Conservation (phyloP, 2,888 invertebrate genomes). For the Archaeoteleia sp. region DNA sequence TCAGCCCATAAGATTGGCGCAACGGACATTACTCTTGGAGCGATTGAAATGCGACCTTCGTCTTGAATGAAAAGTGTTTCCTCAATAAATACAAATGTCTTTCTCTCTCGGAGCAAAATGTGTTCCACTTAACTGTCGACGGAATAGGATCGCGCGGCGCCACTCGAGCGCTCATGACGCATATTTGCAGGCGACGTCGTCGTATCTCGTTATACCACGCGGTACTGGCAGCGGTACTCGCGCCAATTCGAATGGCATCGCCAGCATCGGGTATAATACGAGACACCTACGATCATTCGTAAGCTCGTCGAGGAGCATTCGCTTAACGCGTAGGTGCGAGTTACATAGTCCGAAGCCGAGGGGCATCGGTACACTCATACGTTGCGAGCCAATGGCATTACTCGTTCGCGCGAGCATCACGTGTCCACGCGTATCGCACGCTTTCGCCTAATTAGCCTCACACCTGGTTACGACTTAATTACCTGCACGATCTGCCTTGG, state of each 20-base stretch:
- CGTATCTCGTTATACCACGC: slow-evolving; percentile 39
- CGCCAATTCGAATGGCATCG: slow-evolving; percentile 34
- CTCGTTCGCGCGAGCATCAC: slow-evolving; percentile 35
- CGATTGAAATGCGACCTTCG: too few species aligned
- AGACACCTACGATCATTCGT: slow-evolving; percentile 1
- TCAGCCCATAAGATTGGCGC: too few species aligned
- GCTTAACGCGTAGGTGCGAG: slow-evolving; percentile 31
- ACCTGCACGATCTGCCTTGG: slow-evolving; percentile 47
- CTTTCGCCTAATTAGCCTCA: slow-evolving; percentile 53
- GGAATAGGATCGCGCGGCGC: slow-evolving; percentile 18
- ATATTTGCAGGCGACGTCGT: slow-evolving; percentile 28
- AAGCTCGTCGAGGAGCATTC: slow-evolving; percentile 15
- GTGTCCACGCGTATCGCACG: slow-evolving; percentile 53
- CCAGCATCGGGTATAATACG: not conserved
- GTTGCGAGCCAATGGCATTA: not conserved
- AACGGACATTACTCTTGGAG: too few species aligned
- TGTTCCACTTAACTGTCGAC: slow-evolving; percentile 13
- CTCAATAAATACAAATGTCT: not conserved
- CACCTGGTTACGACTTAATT: slow-evolving; percentile 53
- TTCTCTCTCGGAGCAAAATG: slow-evolving; percentile 22
- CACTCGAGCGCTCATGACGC: slow-evolving; percentile 31
- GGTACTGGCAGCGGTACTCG: slow-evolving; percentile 15
- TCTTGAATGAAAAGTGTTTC: too few species aligned
- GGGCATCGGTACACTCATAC: not conserved
- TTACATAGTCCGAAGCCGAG: not conserved